Conservation (phyloP, 2,888 invertebrate genomes). For the Drosophila nigricruria region DNA sequence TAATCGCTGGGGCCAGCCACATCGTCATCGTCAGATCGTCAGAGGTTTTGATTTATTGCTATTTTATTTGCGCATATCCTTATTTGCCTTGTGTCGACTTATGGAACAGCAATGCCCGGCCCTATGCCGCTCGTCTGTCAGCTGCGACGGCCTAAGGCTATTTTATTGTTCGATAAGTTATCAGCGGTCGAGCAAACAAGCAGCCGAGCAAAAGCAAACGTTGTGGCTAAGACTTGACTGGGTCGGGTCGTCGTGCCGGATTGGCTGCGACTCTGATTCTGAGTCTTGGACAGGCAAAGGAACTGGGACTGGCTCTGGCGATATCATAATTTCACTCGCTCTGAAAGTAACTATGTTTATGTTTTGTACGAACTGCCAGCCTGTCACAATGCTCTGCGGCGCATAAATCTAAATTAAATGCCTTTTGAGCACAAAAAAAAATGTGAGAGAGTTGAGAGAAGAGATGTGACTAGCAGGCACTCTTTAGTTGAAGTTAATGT, state of each 20-base stretch:
- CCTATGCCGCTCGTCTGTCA: conserved; percentile 42
- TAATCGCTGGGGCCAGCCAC: conserved; percentile 73
- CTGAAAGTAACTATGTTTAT: conserved; percentile 63
- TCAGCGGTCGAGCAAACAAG: conserved; percentile 66
- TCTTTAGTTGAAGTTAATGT: background rate
- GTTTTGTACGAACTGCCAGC: conserved; percentile 50
- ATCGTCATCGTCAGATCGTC: conserved; percentile 75
- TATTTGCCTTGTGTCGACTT: conserved; percentile 73
- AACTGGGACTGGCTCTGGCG: conserved; percentile 25
- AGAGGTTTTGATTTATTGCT: conserved; percentile 80
- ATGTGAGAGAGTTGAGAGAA: background rate
- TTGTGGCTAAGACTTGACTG: conserved; percentile 28
- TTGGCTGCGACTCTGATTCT: background rate
- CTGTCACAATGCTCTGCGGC: conserved; percentile 74
- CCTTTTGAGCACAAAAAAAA: conserved; percentile 61
- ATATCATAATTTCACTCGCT: conserved; percentile 70
- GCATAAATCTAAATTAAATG: conserved; percentile 83
- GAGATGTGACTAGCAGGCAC: conserved; percentile 7
- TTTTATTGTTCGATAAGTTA: conserved; percentile 81
- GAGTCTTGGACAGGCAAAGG: background rate
- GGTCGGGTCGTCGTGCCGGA: background rate
- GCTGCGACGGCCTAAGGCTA: conserved; percentile 64
- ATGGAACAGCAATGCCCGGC: conserved; percentile 19
- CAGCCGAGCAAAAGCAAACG: conserved; percentile 48
- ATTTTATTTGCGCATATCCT: conserved; percentile 81